Conservation (phyloP, 2,797 vertebrate genomes). For the Ctenopoma multispine region DNA sequence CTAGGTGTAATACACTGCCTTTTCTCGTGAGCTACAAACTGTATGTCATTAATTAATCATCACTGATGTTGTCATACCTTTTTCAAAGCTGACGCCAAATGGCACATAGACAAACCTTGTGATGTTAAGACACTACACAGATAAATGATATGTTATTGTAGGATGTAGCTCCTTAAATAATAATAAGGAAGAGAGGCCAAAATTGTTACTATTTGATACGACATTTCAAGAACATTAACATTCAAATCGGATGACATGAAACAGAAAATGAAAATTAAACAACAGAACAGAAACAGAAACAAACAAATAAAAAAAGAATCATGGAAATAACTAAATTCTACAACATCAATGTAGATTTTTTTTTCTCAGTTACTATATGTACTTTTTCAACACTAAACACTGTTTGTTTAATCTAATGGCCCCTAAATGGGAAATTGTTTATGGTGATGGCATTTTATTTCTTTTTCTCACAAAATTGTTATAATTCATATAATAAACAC, state of each 20-base stretch:
- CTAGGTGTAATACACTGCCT: neutral
- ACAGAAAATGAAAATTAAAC: neutral
- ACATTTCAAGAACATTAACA: neutral
- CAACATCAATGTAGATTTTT: too few species aligned
- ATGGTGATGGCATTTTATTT: neutral
- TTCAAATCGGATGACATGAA: neutral
- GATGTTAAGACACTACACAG: neutral
- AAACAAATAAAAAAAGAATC: neutral
- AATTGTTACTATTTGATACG: neutral
- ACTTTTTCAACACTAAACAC: neutral
- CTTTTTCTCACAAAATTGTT: neutral
- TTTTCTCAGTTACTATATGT: neutral
- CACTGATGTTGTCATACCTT: neutral
- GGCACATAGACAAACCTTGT: neutral
- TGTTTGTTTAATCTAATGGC: neutral
- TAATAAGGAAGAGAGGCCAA: neutral
- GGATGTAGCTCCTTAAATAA: neutral
- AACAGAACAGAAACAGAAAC: neutral
- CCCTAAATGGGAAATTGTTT: neutral
- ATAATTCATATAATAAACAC: neutral
- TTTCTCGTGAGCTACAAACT: neutral
- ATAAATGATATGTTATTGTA: neutral
- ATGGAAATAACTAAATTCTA: neutral
- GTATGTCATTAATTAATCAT: neutral
- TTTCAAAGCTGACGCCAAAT: conserved; percentile 18